Evolutionary conservation across 2,797 vertebrate genomes (phyloP), one percentile per base, ranked within the genome.

Genomic region (Mycteria americana): DNA sequence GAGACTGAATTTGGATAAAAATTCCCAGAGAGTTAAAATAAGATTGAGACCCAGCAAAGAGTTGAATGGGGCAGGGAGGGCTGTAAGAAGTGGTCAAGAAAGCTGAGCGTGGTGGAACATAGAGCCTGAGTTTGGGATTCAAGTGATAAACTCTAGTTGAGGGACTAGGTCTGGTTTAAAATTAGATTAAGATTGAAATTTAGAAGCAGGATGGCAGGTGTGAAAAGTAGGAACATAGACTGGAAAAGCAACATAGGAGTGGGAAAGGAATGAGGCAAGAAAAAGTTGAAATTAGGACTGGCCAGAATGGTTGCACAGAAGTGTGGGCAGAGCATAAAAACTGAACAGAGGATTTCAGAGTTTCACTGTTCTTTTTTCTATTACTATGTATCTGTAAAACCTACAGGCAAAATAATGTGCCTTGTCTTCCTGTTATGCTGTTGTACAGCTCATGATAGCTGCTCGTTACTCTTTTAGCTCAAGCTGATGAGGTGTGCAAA

Each of bases 401-500:
- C 89, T 87, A 46, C 11, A 59, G 69, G 84, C 70, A 87, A 95
- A 94, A 87, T 82, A 60, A 60, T 41, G 18, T 80, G 25, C 59
- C 64, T 89, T 95, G 51, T 91, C 69, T 91, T 82, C 27, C 50
- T 45, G 15, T 46, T 91, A 75, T 4, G 14, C 53, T 57, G 28
- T 59, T 88, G 37, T 46, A 43, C 27, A 73, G 15, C 46, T 76
- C 56, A 19, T 56, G 63, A 33, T 63, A 73, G 43, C 54, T 91
- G 28, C 37, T 56, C 45, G 63, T 69, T 89, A 81, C 31, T 88
- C 33, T 83, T 93, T 67, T 63, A 72, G n/a, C 46, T 91, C 41
- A 83, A 88, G 31, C 37, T 83, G 87, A 94, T 94, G 82, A 92
- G 85, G 46, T 96, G 39, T 86, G 65, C 69, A 56, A 88, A 84